Evolutionary conservation across 2,888 invertebrate species (phyloP).

Genomic region (Andrena dorsata): DNA sequence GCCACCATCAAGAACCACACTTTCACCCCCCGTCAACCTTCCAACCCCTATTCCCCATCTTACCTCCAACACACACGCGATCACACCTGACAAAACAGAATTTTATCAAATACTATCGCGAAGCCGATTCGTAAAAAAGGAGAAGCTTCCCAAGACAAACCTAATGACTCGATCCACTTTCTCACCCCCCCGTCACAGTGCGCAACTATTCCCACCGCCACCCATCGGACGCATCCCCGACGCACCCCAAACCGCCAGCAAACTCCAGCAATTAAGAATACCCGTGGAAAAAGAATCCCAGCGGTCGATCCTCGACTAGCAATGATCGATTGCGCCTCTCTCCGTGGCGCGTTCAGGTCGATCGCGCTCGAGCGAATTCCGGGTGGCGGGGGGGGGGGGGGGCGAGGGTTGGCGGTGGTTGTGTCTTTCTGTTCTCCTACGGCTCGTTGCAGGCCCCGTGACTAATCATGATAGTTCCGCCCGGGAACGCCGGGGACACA

Average conservation of each 20-base stretch:
- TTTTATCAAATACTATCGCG: too few relatives aligned
- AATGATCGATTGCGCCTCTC: conserved; percentile 52
- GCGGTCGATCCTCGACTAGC: conserved; percentile 5
- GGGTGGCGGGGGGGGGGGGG: conserved; percentile 31
- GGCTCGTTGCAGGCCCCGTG: conserved; percentile 82
- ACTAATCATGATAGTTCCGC: conserved; percentile 85
- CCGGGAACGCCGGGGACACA: conserved; percentile 84
- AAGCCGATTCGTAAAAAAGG: too few relatives aligned
- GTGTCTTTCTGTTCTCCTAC: conserved; percentile 74
- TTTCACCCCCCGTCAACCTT: too few relatives aligned
- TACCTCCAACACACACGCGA: too few relatives aligned
- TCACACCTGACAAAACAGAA: too few relatives aligned
- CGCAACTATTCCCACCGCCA: not conserved
- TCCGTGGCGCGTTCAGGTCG: conserved; percentile 66
- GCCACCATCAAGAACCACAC: too few relatives aligned
- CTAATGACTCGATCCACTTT: too few relatives aligned
- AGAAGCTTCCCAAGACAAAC: too few relatives aligned
- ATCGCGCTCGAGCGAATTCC: conserved; percentile 68
- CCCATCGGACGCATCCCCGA: too few relatives aligned
- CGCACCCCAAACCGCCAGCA: conserved; percentile 7
- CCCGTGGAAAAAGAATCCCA: not conserved
- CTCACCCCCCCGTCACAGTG: not conserved
- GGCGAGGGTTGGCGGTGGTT: conserved; percentile 35
- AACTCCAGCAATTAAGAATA: conserved; percentile 29
- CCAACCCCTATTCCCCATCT: too few relatives aligned